Percentiles rank a stretch among this genome's conserved stretches.
Conservation (phyloP, 2,113 vertebrate species). For the Erpornis zantholeuca region DNA sequence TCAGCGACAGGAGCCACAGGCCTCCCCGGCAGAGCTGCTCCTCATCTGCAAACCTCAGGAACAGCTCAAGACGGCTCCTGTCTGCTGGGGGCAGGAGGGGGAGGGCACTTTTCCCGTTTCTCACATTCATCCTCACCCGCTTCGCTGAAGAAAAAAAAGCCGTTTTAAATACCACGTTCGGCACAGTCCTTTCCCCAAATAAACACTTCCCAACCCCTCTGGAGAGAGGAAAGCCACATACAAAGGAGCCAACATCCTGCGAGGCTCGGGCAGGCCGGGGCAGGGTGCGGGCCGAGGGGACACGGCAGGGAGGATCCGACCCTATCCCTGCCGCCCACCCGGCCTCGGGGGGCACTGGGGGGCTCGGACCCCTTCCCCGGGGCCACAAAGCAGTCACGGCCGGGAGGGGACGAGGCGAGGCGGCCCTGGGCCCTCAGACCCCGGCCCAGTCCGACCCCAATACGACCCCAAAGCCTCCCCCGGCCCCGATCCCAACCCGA, state of each 20-base stretch:
- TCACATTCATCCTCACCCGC: background rate
- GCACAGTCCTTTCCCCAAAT: background rate
- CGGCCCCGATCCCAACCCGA: background rate
- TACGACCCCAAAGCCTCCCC: background rate
- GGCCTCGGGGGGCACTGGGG: background rate
- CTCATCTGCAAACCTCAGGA: background rate
- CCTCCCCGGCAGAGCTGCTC: background rate
- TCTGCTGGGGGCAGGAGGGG: background rate
- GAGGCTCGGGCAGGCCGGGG: background rate
- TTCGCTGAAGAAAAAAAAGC: background rate
- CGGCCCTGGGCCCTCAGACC: background rate
- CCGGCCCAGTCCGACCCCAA: background rate
- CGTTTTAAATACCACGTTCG: background rate
- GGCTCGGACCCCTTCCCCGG: background rate
- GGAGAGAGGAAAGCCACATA: slow-evolving; percentile 7
- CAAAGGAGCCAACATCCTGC: slow-evolving; percentile 46
- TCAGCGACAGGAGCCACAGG: background rate
- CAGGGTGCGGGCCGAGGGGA: background rate
- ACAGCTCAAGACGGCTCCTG: background rate
- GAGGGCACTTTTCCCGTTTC: slow-evolving; percentile 4
- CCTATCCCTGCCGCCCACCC: background rate
- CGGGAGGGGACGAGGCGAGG: background rate
- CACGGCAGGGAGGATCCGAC: background rate
- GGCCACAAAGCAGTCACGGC: background rate
- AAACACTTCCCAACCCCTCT: background rate